Conservation (phyloP, 2,888 invertebrate species). For the Rhagophthalmus giganteus region DNA sequence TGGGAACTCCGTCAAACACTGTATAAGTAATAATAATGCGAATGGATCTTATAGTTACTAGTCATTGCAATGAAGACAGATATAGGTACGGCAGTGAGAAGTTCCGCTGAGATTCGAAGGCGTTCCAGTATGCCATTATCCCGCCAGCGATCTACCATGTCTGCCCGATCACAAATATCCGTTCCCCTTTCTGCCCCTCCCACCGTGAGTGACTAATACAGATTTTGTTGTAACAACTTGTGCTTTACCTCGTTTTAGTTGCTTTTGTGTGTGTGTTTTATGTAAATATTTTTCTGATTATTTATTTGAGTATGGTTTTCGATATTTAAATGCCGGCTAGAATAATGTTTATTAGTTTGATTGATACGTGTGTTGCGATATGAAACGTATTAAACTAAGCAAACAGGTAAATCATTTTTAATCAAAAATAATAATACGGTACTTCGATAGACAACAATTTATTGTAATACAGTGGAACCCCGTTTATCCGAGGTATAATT, state of each 20-base stretch:
- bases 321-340: no score
- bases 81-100: constrained; percentile 60
- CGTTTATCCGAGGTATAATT: no score
- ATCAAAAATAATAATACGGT: no score
- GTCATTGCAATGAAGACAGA: constrained; percentile 78
- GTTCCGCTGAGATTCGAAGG: constrained; percentile 36
- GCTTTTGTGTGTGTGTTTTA: constrained; percentile 1
- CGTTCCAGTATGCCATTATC: constrained; percentile 54
- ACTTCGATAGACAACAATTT: no score
- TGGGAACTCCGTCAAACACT: no score
- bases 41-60: constrained; percentile 64
- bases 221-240: constrained; percentile 11
- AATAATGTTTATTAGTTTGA: no score
- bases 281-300: not conserved
- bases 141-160: constrained; percentile 53
- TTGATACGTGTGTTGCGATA: no score
- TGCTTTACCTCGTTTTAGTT: constrained; percentile 8
- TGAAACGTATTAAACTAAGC: no score
- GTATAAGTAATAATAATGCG: no score
- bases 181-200: constrained; percentile 54
- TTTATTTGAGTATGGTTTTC: no score
- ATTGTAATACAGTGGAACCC: no score
- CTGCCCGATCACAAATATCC: constrained; percentile 56
- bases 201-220: constrained; percentile 52
- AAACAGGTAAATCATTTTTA: no score